Evolutionary conservation across 2,113 vertebrate species (phyloP).

Genomic region (Scomber japonicus): DNA sequence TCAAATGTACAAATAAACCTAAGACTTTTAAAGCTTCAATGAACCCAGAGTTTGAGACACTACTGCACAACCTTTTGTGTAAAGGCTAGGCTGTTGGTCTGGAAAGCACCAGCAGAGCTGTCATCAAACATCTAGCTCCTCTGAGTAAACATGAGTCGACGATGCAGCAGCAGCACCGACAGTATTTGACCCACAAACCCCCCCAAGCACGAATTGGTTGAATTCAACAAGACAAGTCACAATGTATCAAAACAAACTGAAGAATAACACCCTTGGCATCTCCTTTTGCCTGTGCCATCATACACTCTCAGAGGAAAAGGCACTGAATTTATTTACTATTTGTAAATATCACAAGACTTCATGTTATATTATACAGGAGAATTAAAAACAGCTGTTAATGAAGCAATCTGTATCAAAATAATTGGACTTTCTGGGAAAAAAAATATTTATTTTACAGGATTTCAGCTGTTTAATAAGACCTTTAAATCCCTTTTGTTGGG

Average conservation of each 20-base stretch:
- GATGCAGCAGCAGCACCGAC: slow-evolving; percentile 22
- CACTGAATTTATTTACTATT: background rate
- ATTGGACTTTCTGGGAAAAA: too few species aligned
- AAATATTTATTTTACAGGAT: too few species aligned
- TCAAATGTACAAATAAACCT: background rate
- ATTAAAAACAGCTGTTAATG: background rate
- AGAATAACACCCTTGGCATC: background rate
- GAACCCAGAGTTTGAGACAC: background rate
- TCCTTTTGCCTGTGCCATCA: background rate
- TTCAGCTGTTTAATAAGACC: background rate
- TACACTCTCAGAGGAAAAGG: too few species aligned
- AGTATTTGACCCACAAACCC: slow-evolving; percentile 20
- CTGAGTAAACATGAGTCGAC: slow-evolving; percentile 21
- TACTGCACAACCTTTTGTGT: slow-evolving; percentile 2
- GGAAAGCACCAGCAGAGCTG: slow-evolving; percentile 15
- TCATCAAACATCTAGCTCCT: slow-evolving; percentile 26
- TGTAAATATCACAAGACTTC: background rate
- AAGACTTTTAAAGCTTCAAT: background rate
- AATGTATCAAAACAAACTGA: slow-evolving; percentile 4
- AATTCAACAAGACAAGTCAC: slow-evolving; percentile 15
- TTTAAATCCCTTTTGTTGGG: background rate
- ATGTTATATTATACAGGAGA: background rate
- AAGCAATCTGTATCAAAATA: too few species aligned
- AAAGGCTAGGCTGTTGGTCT: slow-evolving; percentile 8
- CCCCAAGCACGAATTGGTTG: slow-evolving; percentile 11